Percentiles rank a stretch among this genome's conserved stretches.
These are phyloP conservation scores for Lepetodrilus schrolli DNA, from an alignment of 2,888 invertebrate genomes.

Conservation along the genomic window DNA sequence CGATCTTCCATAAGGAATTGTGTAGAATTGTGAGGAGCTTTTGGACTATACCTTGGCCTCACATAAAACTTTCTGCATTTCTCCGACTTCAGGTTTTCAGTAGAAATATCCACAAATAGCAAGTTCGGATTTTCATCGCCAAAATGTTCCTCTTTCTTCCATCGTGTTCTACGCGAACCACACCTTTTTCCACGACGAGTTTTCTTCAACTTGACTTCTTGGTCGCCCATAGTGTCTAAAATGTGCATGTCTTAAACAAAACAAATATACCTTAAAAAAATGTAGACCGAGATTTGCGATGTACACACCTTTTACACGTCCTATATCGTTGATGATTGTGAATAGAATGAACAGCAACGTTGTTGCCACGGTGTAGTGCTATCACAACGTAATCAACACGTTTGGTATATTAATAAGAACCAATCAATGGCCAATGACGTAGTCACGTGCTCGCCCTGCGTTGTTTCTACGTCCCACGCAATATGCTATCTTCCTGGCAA, in stretches of 20 bases:
- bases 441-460: slow-evolving; percentile 16
- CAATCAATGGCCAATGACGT: neutral
- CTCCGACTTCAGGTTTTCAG: neutral
- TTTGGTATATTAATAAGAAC: too few relatives aligned
- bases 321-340: too few relatives aligned
- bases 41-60: slow-evolving; percentile 52
- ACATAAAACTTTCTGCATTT: slow-evolving; percentile 22
- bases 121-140: neutral
- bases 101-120: neutral
- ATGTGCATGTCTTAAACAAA: neutral
- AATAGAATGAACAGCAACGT: neutral
- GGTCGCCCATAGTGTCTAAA: neutral
- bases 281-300: too few relatives aligned
- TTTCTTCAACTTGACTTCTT: slow-evolving; percentile 29
- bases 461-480: slow-evolving; percentile 5
- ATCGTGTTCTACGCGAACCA: slow-evolving; percentile 9
- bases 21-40: slow-evolving; percentile 60
- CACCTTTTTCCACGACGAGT: slow-evolving; percentile 35
- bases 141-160: neutral
- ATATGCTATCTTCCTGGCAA: neutral
- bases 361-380: slow-evolving; percentile 10
- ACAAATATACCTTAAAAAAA: too few relatives aligned
- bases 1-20: slow-evolving; percentile 61
- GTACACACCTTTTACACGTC: too few relatives aligned
- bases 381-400: too few relatives aligned